phyloP scores from a whole-genome alignment of 2,113 vertebrate species.

The Talpa occidentalis region DNA sequence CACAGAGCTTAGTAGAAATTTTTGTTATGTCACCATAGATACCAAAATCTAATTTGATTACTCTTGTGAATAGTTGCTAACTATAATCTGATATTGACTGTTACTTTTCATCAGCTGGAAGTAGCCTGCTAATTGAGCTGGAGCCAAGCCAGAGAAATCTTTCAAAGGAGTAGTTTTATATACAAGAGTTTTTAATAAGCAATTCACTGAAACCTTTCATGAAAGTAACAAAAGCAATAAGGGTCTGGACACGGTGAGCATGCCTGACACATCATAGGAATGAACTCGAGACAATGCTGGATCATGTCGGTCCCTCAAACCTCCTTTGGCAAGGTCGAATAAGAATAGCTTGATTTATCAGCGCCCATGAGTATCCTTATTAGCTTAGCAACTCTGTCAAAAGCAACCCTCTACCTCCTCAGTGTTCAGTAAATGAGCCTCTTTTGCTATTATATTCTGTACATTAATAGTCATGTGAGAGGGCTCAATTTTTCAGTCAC shows the following conservation, averaged over 20 bases:
- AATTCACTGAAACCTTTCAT: slow-evolving; percentile 78
- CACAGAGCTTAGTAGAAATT: slow-evolving; percentile 58
- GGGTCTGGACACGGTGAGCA: slow-evolving; percentile 45
- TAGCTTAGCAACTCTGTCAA: slow-evolving; percentile 66
- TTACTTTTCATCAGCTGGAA: slow-evolving; percentile 79
- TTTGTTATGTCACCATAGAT: slow-evolving; percentile 74
- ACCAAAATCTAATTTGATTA: slow-evolving; percentile 76
- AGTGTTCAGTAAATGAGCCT: slow-evolving; percentile 53
- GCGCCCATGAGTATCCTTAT: slow-evolving; percentile 51
- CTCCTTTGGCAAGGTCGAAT: slow-evolving; percentile 73
- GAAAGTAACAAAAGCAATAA: slow-evolving; percentile 74
- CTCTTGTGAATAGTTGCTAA: slow-evolving; percentile 74
- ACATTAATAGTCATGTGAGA: not conserved
- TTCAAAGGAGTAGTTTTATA: slow-evolving; percentile 77
- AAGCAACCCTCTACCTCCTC: slow-evolving; percentile 30
- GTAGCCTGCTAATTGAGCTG: slow-evolving; percentile 81
- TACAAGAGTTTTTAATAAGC: slow-evolving; percentile 80
- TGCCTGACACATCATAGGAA: not conserved
- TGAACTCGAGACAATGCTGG: slow-evolving; percentile 59
- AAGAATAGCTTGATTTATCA: slow-evolving; percentile 73
- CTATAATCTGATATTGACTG: slow-evolving; percentile 77
- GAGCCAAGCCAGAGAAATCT: slow-evolving; percentile 78
- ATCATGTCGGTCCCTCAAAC: slow-evolving; percentile 70
- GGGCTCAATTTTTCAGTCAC: slow-evolving; percentile 15
- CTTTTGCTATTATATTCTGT: not conserved